phyloP scores from a whole-genome alignment of 2,888 invertebrate species.

The Andrena bucephala region DNA sequence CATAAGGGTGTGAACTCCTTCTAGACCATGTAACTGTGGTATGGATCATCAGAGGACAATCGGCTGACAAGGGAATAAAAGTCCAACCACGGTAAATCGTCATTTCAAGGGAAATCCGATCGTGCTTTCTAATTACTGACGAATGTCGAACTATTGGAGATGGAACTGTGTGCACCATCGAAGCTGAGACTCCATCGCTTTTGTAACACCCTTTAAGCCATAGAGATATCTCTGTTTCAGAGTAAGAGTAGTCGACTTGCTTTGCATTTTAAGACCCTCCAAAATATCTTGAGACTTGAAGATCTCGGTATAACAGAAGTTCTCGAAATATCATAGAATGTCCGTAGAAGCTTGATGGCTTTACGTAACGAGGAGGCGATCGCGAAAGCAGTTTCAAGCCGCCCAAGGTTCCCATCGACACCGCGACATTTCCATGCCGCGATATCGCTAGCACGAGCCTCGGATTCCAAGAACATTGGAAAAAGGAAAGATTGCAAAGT shows the following conservation, averaged over 20 bases:
- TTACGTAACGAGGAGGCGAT: neutral
- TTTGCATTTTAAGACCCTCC: too few species aligned
- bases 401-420: neutral
- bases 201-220: too few species aligned
- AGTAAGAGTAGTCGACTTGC: too few species aligned
- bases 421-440: neutral
- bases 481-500: neutral
- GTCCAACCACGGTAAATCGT: slow-evolving; percentile 25
- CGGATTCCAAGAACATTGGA: neutral
- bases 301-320: too few species aligned
- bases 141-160: neutral
- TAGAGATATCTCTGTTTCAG: too few species aligned
- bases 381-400: neutral
- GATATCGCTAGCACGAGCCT: neutral
- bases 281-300: too few species aligned
- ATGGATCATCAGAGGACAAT: slow-evolving; percentile 32
- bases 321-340: too few species aligned
- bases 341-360: neutral
- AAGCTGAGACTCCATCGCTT: too few species aligned
- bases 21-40: slow-evolving; percentile 15
- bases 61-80: slow-evolving; percentile 35
- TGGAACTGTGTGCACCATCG: too few species aligned
- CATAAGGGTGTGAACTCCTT: slow-evolving; percentile 56
- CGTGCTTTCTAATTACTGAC: slow-evolving; percentile 3
- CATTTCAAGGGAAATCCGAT: neutral